phyloP scores from a whole-genome alignment of 2,888 invertebrate genomes.

The Lymantria dispar region DNA sequence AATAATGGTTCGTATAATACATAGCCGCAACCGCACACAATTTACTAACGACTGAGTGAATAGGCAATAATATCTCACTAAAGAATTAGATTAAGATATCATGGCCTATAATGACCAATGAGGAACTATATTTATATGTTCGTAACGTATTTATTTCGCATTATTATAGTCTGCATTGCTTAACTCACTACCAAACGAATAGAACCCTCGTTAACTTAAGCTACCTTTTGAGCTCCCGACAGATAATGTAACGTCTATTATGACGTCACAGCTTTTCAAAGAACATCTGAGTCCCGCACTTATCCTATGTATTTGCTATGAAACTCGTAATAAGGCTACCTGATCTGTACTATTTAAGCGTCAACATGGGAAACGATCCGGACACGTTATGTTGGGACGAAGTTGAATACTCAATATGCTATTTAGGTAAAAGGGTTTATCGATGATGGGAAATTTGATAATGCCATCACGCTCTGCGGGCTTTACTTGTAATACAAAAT shows the following conservation, averaged over 20 bases:
- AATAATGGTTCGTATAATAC: no score
- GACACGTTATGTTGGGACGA: conserved; percentile 43
- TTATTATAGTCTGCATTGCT: conserved; percentile 9
- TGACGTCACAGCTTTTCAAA: conserved; percentile 41
- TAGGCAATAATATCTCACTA: no score
- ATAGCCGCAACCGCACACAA: no score
- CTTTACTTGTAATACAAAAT: conserved; percentile 51
- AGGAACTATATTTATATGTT: background rate
- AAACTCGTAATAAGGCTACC: conserved; percentile 31
- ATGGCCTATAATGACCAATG: no score
- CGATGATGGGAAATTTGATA: conserved; percentile 60
- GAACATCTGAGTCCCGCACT: conserved; percentile 41
- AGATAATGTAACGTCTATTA: conserved; percentile 44
- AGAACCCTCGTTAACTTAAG: conserved; percentile 37
- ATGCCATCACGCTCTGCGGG: conserved; percentile 49
- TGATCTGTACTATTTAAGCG: conserved; percentile 31
- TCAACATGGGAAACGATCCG: conserved; percentile 21
- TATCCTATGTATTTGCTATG: conserved; percentile 8
- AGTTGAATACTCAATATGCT: conserved; percentile 62
- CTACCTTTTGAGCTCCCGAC: conserved; percentile 29
- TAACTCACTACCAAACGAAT: conserved; percentile 23
- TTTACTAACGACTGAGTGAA: no score
- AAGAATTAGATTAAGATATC: no score
- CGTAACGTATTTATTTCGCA: background rate
- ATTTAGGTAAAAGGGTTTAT: conserved; percentile 74